These are phyloP conservation scores for Rhopalosiphum padi DNA, from an alignment of 1,140 invertebrate species.

Conservation along the genomic window DNA sequence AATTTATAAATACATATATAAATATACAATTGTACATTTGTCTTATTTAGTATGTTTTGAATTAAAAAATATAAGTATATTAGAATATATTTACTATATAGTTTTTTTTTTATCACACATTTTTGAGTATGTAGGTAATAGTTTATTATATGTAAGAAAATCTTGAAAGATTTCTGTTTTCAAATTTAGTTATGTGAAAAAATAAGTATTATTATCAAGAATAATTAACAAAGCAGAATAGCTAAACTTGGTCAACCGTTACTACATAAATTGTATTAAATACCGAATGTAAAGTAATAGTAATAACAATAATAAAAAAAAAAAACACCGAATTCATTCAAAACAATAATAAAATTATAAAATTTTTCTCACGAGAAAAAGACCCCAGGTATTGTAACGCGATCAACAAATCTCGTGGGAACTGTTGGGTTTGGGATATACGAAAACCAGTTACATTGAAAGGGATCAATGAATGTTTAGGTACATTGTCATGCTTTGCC, in stretches of 20 bases:
- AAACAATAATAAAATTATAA: slow-evolving; percentile 36
- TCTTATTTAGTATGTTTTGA: not conserved
- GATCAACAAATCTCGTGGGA: slow-evolving; percentile 51
- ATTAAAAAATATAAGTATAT: not conserved
- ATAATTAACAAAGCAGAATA: not conserved
- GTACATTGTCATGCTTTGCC: not conserved
- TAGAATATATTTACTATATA: not conserved
- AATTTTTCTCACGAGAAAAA: slow-evolving; percentile 41
- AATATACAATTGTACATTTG: not conserved
- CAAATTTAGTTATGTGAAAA: not conserved
- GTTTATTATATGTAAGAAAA: not conserved
- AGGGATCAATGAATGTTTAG: slow-evolving; percentile 42
- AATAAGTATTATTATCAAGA: not conserved
- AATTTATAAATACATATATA: not conserved
- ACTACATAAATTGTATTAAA: too few relatives aligned
- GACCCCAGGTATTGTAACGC: slow-evolving; percentile 35
- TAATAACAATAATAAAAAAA: slow-evolving; percentile 15
- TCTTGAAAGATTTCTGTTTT: not conserved
- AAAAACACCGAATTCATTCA: slow-evolving; percentile 38
- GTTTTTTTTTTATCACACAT: not conserved
- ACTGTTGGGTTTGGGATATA: not conserved
- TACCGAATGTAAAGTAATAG: not conserved
- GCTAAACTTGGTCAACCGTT: too few relatives aligned
- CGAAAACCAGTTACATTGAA: slow-evolving; percentile 53
- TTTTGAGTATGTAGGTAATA: not conserved